These are phyloP conservation scores for Myiozetetes cayanensis DNA, from an alignment of 2,113 vertebrate species.

Conservation along the genomic window DNA sequence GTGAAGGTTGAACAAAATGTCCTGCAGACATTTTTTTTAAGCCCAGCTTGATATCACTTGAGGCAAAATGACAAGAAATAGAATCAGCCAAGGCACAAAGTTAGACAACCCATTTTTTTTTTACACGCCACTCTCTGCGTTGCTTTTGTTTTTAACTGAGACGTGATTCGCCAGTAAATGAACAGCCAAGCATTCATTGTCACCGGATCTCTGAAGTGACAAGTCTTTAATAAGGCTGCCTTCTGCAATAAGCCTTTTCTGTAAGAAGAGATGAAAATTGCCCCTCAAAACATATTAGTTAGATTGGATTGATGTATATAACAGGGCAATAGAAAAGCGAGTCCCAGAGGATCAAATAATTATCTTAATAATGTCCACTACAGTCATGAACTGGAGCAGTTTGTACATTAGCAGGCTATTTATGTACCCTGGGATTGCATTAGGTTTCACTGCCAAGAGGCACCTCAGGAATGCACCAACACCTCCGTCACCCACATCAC, in stretches of 20 bases:
- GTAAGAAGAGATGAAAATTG: conserved; percentile 1
- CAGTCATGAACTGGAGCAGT: neutral
- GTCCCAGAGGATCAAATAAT: conserved; percentile 46
- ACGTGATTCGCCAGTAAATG: conserved; percentile 33
- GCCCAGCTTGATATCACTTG: neutral
- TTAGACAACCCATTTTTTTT: conserved; percentile 1
- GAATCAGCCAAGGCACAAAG: neutral
- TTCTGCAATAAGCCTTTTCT: conserved; percentile 6
- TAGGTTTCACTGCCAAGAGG: neutral
- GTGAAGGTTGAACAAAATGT: neutral
- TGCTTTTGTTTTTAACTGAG: conserved; percentile 48
- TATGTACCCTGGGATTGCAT: neutral
- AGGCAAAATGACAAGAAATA: conserved; percentile 23
- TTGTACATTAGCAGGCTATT: conserved; percentile 2
- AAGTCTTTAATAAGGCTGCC: conserved; percentile 29
- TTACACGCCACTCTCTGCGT: neutral
- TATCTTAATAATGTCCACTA: conserved; percentile 32
- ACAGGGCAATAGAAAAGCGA: neutral
- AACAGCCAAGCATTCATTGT: neutral
- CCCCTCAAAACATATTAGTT: neutral
- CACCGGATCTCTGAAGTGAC: conserved; percentile 29
- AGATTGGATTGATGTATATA: conserved; percentile 15
- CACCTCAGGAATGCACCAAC: neutral
- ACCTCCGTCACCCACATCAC: neutral
- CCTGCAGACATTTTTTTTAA: neutral